Base-by-base conservation (phyloP, 1,140 invertebrate species). In the Coenobita brevimanus region DNA sequence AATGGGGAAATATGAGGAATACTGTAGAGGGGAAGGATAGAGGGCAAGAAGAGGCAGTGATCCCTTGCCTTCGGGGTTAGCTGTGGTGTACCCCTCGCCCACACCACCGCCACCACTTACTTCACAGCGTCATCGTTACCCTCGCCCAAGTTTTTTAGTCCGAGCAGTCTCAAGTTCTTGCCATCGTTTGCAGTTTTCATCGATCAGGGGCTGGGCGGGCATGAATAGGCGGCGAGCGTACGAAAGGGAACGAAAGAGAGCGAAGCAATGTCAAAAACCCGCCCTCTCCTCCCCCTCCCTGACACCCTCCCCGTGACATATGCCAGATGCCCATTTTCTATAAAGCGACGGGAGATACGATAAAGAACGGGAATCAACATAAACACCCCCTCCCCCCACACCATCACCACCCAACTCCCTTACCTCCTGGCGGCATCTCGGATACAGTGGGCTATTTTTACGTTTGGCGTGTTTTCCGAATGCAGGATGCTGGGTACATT, bases 241-340 rank as follows among this genome's bases (percentile, higher is more conserved):
- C 67, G 78, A 81, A 64, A 38, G 64, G 10, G 60, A 38, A 6
- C 54, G 82, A 69, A 69, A 83, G 75, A 69, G 38, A 17, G 60
- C 82, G 82, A 83, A 83, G 43, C 33, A 24, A 27, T 38, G 82
- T 50, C 67, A 46, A n/a, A n/a, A n/a, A n/a, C n/a, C n/a, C n/a
- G n/a, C n/a, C n/a, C n/a, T 30, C 17, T 21, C 67, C 46, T 50
- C 46, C 46, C 46, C 46, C 17, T 17, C 46, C 46, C 46, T 50
- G 6, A 6, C 46, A 6, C 46, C 60, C 43, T 30, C 46, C 1
- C 82, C 54, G 82, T 85, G 82, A 85, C 82, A 85, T 85, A 85
- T 78, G 54, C 82, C 82, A 85, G 82, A 85, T 76, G 82, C 82
- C 82, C 82, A 76, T 85, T 85, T 85, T 85, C 82, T 85, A 85